These are phyloP conservation scores for Scaptomyza cyrtandrae DNA, from an alignment of 2,888 invertebrate species.

Conservation along the genomic window DNA sequence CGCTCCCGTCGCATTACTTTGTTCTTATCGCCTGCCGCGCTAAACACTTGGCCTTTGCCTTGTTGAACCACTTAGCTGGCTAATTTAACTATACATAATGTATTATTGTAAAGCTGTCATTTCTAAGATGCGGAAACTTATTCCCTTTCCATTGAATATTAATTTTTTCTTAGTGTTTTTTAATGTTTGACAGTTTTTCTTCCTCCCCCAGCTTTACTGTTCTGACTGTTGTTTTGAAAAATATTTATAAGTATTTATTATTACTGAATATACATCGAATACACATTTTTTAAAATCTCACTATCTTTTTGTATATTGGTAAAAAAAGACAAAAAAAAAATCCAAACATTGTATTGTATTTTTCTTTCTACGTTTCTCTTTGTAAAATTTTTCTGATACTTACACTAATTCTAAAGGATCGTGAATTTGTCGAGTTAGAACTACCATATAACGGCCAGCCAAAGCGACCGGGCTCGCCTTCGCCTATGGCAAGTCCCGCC, in stretches of 20 bases:
- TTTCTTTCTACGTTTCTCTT: conserved; percentile 74
- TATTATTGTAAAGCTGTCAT: too few relatives aligned
- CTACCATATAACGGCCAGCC: conserved; percentile 97
- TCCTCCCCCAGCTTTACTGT: conserved; percentile 57
- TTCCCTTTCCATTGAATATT: too few relatives aligned
- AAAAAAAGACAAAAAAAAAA: conserved; percentile 18
- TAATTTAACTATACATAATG: too few relatives aligned
- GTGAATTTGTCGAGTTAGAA: conserved; percentile 98
- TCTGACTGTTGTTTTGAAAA: conserved; percentile 72
- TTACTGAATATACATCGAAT: conserved; percentile 29
- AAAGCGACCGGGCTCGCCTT: conserved; percentile 95
- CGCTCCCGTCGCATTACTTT: too few relatives aligned
- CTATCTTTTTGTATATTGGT: conserved; percentile 51
- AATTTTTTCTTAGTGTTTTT: too few relatives aligned
- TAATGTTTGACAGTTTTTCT: too few relatives aligned
- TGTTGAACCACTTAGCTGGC: too few relatives aligned
- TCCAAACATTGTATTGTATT: conserved; percentile 75
- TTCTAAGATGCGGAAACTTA: too few relatives aligned
- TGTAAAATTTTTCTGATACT: conserved; percentile 74
- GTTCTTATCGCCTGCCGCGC: too few relatives aligned
- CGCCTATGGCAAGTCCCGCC: conserved; percentile 93
- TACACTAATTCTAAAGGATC: conserved; percentile 88
- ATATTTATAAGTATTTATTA: conserved; percentile 39
- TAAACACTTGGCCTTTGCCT: too few relatives aligned
- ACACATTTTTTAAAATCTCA: conserved; percentile 30